Evolutionary conservation across 2,113 vertebrate genomes (phyloP).

Genomic region (Bothrops jararaca): DNA sequence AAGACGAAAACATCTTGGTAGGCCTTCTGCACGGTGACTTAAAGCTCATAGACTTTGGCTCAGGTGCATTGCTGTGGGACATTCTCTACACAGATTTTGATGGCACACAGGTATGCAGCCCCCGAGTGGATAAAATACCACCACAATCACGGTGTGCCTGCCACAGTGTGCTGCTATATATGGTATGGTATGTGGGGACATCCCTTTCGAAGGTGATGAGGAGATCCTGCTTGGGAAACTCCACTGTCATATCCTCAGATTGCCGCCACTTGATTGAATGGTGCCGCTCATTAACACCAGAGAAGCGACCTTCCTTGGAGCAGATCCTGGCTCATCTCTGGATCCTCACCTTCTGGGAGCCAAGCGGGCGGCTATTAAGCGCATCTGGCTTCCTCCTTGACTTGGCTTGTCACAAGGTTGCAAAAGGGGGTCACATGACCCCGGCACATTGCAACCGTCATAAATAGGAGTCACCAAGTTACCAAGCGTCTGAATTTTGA

Average conservation of each 20-base stretch:
- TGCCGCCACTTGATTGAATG: constrained; percentile 52
- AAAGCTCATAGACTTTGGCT: constrained; percentile 67
- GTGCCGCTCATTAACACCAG: constrained; percentile 49
- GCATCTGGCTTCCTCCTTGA: too few species aligned
- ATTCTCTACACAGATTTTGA: constrained; percentile 49
- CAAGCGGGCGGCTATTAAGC: not conserved
- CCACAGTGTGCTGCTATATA: constrained; percentile 57
- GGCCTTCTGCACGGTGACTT: constrained; percentile 43
- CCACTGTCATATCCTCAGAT: constrained; percentile 31
- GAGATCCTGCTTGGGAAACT: constrained; percentile 47
- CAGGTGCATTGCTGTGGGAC: constrained; percentile 51
- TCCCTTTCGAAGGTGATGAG: constrained; percentile 24
- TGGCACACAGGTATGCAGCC: constrained; percentile 55
- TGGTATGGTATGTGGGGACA: constrained; percentile 32
- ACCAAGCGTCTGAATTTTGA: too few species aligned
- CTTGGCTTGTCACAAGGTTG: too few species aligned
- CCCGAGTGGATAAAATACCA: constrained; percentile 56
- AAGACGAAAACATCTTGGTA: constrained; percentile 56
- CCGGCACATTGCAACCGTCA: too few species aligned
- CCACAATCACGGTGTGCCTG: constrained; percentile 46
- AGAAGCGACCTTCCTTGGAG: constrained; percentile 54
- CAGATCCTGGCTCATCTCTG: constrained; percentile 53
- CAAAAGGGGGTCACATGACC: too few species aligned
- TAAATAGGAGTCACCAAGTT: too few species aligned
- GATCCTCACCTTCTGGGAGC: not conserved